phyloP scores from a whole-genome alignment of 2,888 invertebrate species.

The Sesia apiformis region DNA sequence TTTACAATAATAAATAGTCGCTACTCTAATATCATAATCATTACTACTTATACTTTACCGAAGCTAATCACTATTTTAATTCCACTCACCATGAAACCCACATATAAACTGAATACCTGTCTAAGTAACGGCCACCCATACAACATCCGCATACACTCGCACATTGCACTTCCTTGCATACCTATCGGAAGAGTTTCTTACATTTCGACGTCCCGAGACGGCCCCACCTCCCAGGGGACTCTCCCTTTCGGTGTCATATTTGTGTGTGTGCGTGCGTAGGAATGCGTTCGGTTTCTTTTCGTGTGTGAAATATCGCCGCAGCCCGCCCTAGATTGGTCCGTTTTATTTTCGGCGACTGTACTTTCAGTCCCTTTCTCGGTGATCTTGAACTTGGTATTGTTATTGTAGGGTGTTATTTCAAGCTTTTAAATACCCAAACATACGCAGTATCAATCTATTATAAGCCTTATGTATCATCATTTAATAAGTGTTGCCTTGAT shows the following conservation, averaged over 20 bases:
- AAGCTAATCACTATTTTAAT: too few relatives aligned
- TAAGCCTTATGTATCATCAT: too few relatives aligned
- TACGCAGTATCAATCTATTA: background rate
- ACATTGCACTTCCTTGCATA: slow-evolving; percentile 68
- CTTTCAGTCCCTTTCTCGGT: slow-evolving; percentile 18
- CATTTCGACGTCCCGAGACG: slow-evolving; percentile 59
- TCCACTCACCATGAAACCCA: background rate
- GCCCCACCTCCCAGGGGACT: slow-evolving; percentile 72
- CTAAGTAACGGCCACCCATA: slow-evolving; percentile 38
- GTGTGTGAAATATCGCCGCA: slow-evolving; percentile 32
- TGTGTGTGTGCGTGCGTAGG: slow-evolving; percentile 26
- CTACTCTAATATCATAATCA: too few relatives aligned
- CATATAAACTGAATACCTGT: slow-evolving; percentile 28
- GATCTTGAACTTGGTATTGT: slow-evolving; percentile 40
- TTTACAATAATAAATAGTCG: too few relatives aligned
- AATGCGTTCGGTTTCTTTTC: slow-evolving; percentile 10
- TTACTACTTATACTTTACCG: too few relatives aligned
- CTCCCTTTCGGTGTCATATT: slow-evolving; percentile 47
- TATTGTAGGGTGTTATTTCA: background rate
- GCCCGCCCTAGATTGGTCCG: slow-evolving; percentile 26
- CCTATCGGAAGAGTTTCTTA: slow-evolving; percentile 61
- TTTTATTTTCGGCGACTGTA: slow-evolving; percentile 47
- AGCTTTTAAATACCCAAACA: background rate
- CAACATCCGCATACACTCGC: slow-evolving; percentile 27
- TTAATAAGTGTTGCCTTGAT: too few relatives aligned